These are phyloP conservation scores for Dryobates pubescens DNA, from an alignment of 2,797 vertebrate species.

Conservation along the genomic window DNA sequence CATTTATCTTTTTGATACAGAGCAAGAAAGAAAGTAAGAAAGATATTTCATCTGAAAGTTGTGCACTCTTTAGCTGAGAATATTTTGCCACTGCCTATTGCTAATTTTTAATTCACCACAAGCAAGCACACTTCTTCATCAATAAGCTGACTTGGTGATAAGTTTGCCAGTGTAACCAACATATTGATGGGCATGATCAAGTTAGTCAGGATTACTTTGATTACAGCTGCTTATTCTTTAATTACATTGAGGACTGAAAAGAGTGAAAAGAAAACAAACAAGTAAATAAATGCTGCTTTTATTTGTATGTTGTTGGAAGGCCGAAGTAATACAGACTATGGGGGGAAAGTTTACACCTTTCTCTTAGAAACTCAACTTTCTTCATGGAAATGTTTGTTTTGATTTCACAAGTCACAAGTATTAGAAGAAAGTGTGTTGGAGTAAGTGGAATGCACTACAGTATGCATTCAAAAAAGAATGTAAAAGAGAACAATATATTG, in stretches of 20 bases:
- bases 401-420: not conserved
- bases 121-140: not conserved
- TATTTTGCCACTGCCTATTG: not conserved
- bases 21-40: not conserved
- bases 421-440: not conserved
- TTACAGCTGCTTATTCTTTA: not conserved
- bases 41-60: not conserved
- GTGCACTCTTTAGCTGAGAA: not conserved
- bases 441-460: not conserved
- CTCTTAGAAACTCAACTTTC: not conserved
- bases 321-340: not conserved
- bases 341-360: not conserved
- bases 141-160: not conserved
- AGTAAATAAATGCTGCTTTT: not conserved
- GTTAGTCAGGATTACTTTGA: not conserved
- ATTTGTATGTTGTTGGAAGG: not conserved
- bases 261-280: rapidly evolving
- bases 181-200: not conserved
- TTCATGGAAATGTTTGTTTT: not conserved
- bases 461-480: too few relatives aligned
- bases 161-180: not conserved
- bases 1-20: slow-evolving; percentile 16
- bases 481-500: not conserved
- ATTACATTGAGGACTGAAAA: not conserved
- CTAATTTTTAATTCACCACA: not conserved